Evolutionary conservation across 2,888 invertebrate species (phyloP).

Genomic region (Andrena praecox): DNA sequence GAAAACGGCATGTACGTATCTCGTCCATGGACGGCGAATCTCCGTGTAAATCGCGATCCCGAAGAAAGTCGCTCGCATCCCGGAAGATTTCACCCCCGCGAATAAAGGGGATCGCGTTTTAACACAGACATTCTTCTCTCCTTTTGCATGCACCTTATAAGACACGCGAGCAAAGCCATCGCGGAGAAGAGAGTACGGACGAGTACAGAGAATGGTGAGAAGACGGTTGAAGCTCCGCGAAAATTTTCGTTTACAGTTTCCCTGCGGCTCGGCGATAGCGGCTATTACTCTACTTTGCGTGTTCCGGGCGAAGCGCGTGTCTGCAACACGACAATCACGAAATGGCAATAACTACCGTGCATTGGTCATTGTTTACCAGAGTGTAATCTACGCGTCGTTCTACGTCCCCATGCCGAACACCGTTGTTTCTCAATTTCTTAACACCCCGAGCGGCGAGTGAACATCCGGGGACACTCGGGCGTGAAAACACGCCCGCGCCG

Average conservation of each 20-base stretch:
- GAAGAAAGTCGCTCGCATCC: conserved; percentile 2
- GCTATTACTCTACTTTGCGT: conserved; percentile 9
- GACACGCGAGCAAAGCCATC: conserved; percentile 13
- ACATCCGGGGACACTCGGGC: too few relatives aligned
- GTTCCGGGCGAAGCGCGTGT: conserved; percentile 4
- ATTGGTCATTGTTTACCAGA: conserved; percentile 17
- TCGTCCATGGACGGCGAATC: conserved; percentile 6
- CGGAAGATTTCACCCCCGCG: not conserved
- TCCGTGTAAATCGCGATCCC: not conserved
- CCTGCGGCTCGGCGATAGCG: conserved; percentile 10
- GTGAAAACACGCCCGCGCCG: too few relatives aligned
- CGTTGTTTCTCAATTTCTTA: not conserved
- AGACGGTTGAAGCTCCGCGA: conserved; percentile 31
- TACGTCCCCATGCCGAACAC: conserved; percentile 42
- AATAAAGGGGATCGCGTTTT: not conserved
- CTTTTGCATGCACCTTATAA: not conserved
- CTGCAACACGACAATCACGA: not conserved
- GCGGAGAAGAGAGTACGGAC: conserved; percentile 28
- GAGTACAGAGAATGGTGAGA: conserved; percentile 38
- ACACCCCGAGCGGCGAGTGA: not conserved
- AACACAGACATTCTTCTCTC: not conserved
- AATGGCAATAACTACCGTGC: conserved; percentile 54
- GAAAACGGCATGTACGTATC: conserved; percentile 9
- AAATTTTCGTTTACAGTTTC: conserved; percentile 17
- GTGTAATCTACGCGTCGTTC: conserved; percentile 12